Conservation (phyloP, 2,797 vertebrate species). For the Sylvia borin region DNA sequence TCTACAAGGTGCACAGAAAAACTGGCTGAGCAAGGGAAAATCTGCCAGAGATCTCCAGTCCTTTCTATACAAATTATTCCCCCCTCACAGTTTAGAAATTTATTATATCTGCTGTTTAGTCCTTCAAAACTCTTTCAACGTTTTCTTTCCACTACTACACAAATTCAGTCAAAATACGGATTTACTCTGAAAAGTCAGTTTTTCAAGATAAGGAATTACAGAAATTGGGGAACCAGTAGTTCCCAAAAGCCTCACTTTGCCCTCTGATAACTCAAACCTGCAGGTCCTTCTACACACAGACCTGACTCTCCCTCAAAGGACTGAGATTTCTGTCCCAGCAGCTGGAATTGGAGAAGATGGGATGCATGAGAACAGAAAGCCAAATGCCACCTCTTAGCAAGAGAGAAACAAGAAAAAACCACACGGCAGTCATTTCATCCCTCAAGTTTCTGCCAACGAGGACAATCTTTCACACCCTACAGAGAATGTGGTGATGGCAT, state of each 20-base stretch:
- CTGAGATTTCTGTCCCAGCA: not conserved
- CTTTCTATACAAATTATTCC: not conserved
- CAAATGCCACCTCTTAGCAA: not conserved
- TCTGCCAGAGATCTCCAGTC: not conserved
- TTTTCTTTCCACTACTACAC: not conserved
- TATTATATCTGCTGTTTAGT: not conserved
- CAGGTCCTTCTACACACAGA: not conserved
- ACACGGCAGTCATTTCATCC: not conserved
- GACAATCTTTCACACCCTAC: not conserved
- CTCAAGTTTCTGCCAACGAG: not conserved
- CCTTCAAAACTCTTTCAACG: not conserved
- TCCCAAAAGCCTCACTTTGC: not conserved
- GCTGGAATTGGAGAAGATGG: not conserved
- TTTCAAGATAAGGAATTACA: not conserved
- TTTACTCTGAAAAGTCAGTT: not conserved
- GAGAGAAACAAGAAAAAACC: accelerated
- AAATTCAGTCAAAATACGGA: not conserved
- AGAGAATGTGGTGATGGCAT: not conserved
- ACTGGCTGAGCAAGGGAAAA: not conserved
- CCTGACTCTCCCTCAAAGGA: not conserved
- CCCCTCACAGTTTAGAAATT: not conserved
- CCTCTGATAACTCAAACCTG: not conserved
- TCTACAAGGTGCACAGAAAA: not conserved
- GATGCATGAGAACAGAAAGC: not conserved
- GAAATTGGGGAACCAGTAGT: not conserved